Conservation (phyloP, 2,888 invertebrate species). For the Willowsia nigromaculata region DNA sequence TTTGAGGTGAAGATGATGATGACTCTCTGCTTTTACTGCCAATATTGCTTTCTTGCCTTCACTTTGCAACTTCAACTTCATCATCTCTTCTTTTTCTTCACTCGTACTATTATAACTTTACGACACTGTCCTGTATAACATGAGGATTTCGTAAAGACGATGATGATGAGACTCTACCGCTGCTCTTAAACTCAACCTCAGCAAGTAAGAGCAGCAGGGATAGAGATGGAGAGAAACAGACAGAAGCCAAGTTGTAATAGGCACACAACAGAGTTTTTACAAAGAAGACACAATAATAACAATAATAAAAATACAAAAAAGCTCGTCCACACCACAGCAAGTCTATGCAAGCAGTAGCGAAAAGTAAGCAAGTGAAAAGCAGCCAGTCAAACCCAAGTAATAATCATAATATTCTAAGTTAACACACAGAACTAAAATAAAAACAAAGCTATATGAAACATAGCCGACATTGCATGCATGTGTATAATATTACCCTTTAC, state of each 20-base stretch:
- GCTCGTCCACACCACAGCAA: conserved; percentile 42
- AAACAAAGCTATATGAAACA: conserved; percentile 22
- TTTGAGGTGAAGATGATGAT: conserved; percentile 2
- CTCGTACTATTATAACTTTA: neutral
- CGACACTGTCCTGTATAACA: neutral
- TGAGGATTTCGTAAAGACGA: neutral
- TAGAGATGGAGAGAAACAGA: neutral
- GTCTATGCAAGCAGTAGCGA: conserved; percentile 11
- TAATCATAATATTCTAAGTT: conserved; percentile 53
- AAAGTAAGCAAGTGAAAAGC: conserved; percentile 55
- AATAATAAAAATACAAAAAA: conserved; percentile 59
- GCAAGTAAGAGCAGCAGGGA: neutral
- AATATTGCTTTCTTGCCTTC: conserved; percentile 47
- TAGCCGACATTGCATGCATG: neutral
- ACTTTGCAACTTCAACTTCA: neutral
- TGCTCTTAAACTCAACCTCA: neutral
- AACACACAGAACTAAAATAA: neutral
- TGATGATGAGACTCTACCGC: neutral
- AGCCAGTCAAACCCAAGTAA: conserved; percentile 57
- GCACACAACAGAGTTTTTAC: conserved; percentile 35
- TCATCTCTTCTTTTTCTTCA: conserved; percentile 15
- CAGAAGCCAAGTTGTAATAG: neutral
- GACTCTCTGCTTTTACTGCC: conserved; percentile 60
- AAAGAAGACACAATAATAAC: conserved; percentile 24
- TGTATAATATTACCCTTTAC: neutral